These are phyloP conservation scores for Burhinus bistriatus DNA, from an alignment of 2,113 vertebrate species.

Conservation along the genomic window DNA sequence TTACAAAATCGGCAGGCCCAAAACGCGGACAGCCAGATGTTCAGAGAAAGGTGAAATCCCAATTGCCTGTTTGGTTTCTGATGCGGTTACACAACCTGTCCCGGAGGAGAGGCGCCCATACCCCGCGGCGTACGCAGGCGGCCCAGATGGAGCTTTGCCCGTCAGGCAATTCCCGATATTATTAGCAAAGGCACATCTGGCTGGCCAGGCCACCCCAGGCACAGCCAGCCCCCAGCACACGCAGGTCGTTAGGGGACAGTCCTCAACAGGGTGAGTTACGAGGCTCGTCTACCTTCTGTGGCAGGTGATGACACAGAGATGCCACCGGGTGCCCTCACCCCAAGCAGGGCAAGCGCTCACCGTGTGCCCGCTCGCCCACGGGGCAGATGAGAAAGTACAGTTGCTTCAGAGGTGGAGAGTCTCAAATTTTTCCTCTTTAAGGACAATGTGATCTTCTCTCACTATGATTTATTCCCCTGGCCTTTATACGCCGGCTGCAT, in stretches of 20 bases:
- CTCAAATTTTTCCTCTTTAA: background rate
- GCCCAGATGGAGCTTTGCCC: conserved; percentile 30
- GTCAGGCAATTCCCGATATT: background rate
- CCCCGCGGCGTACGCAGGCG: background rate
- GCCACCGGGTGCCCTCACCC: background rate
- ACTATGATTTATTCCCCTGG: background rate
- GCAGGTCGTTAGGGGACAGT: background rate
- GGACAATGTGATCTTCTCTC: background rate
- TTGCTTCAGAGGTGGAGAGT: background rate
- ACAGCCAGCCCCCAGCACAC: background rate
- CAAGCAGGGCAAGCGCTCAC: background rate
- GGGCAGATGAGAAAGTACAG: background rate
- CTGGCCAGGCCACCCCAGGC: background rate
- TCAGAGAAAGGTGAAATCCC: conserved; percentile 28
- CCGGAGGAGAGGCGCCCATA: background rate
- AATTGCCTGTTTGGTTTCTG: background rate
- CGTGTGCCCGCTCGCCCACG: rapidly evolving
- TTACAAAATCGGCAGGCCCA: background rate
- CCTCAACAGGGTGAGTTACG: background rate
- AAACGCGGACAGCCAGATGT: background rate
- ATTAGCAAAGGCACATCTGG: conserved; percentile 52
- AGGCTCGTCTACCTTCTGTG: background rate
- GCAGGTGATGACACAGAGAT: rapidly evolving
- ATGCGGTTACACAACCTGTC: background rate
- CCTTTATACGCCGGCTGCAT: background rate